Conservation (phyloP, 2,113 vertebrate species). For the Prunella fulvescens region DNA sequence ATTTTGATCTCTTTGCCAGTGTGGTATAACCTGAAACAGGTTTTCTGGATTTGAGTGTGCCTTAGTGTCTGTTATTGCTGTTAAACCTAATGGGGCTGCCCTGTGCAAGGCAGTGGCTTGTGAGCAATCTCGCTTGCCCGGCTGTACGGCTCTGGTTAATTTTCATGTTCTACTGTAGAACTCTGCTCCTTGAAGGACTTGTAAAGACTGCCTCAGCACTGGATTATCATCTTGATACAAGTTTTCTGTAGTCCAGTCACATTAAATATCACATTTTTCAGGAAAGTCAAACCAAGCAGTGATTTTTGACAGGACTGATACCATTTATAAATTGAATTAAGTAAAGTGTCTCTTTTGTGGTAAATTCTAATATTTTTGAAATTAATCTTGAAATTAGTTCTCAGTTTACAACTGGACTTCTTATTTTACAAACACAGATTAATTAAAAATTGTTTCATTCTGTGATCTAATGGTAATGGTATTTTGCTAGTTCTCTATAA, state of each 20-base stretch:
- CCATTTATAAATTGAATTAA: neutral
- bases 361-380: neutral
- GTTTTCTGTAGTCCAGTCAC: neutral
- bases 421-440: neutral
- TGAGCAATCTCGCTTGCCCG: neutral
- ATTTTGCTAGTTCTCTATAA: neutral
- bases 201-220: neutral
- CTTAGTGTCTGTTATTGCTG: neutral
- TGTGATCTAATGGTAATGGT: neutral
- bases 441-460: neutral
- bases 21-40: neutral
- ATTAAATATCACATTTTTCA: neutral
- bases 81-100: neutral
- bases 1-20: neutral
- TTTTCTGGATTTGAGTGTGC: neutral
- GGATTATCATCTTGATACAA: neutral
- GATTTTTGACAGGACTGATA: neutral
- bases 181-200: neutral
- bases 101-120: neutral
- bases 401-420: neutral
- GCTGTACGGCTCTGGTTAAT: neutral
- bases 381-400: neutral
- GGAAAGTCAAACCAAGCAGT: neutral
- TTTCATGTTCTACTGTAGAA: neutral
- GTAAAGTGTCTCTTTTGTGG: neutral